Evolutionary conservation across 1,140 invertebrate genomes (phyloP).

Genomic region (Sipha flava): DNA sequence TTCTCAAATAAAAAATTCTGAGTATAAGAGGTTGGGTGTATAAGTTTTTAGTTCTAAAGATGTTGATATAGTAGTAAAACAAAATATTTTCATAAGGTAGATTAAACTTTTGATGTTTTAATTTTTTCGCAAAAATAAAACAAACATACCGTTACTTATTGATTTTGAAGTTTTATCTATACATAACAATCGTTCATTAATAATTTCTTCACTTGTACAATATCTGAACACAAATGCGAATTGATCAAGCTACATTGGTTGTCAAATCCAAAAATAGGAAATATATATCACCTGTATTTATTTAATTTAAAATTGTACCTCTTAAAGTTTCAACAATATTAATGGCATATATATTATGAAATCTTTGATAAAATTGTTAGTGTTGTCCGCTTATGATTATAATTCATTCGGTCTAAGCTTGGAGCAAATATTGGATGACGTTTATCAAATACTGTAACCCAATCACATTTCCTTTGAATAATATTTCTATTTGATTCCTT

Average conservation of each 20-base stretch:
- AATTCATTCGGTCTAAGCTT: not conserved
- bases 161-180: not conserved
- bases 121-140: no score
- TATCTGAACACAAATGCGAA: not conserved
- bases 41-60: no score
- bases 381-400: not conserved
- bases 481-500: not conserved
- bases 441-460: not conserved
- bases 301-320: not conserved
- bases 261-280: not conserved
- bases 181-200: not conserved
- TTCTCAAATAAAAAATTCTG: no score
- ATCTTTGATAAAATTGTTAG: not conserved
- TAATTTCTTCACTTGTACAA: not conserved
- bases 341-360: not conserved
- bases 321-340: not conserved
- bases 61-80: no score
- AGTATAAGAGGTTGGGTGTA: no score
- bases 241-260: not conserved
- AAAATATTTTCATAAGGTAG: no score
- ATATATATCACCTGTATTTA: not conserved
- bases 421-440: not conserved
- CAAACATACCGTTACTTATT: not conserved
- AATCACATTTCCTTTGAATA: not conserved
- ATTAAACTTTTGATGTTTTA: no score